Percentiles rank a stretch among this genome's conserved stretches.
Conservation (phyloP, 2,888 invertebrate genomes). For the Metacarcinus magister region DNA sequence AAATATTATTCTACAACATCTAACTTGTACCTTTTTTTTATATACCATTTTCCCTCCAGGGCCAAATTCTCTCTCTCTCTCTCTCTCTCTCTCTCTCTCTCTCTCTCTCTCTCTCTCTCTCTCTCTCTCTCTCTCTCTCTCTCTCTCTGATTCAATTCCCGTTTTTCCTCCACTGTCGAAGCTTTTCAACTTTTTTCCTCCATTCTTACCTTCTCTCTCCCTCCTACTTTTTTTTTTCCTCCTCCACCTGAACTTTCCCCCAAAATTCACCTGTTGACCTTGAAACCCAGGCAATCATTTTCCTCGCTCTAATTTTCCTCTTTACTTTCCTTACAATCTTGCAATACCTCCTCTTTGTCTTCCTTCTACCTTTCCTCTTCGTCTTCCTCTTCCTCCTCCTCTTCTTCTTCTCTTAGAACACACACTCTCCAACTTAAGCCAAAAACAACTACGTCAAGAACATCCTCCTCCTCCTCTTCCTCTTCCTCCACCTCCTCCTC, state of each 20-base stretch:
- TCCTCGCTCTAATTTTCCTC: neutral
- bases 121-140: neutral
- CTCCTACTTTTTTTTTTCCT: neutral
- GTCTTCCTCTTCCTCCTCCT: neutral
- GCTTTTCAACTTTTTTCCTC: neutral
- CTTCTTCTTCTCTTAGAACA: neutral
- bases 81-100: too few relatives aligned
- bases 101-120: neutral
- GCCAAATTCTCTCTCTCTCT: too few relatives aligned
- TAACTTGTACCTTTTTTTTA: neutral
- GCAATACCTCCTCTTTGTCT: neutral
- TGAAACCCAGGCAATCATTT: too few relatives aligned
- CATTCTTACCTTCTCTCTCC: neutral
- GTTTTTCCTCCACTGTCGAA: neutral
- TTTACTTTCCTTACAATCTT: neutral
- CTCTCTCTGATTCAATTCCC: neutral
- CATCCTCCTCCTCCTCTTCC: too few relatives aligned
- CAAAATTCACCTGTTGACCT: too few relatives aligned
- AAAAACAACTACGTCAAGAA: too few relatives aligned
- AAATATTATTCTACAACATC: neutral
- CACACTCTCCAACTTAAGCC: too few relatives aligned
- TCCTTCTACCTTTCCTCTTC: neutral
- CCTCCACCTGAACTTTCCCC: neutral
- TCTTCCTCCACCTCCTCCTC: neutral
- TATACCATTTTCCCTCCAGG: too few relatives aligned